Evolutionary conservation across 2,113 vertebrate genomes (phyloP), one percentile per base, ranked within the genome.

Genomic region (Channa argus): DNA sequence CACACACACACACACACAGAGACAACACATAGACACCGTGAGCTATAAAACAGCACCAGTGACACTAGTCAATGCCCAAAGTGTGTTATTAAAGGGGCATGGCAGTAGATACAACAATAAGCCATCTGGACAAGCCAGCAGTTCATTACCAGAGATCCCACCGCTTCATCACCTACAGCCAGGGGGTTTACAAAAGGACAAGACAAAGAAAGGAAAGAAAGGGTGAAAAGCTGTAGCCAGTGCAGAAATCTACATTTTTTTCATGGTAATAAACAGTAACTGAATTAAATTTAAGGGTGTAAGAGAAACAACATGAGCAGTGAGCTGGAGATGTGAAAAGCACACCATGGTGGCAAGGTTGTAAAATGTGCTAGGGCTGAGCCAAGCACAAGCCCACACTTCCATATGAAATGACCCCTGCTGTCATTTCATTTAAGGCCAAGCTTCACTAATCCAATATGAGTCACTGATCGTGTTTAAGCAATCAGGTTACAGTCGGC

Each of bases 61-160:
- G 80, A 88, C 64, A 72, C 73, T 64, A 67, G 79, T 44, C 76
- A 63, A 62, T 59, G 79, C 56, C 52, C 51, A 62, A 45, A 79
- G 73, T 80, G 81, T 90, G 74, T 86, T 82, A 87, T 89, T 91
- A 91, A 87, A 90, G 79, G 81, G 83, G 83, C 69, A 70, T 77
- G 71, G 59, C 77, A 37, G 70, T 59, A 36, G 77, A 72, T 65
- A 37, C 63, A 90, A 90, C 88, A 89, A 91, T 86, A 82, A 86
- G 85, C 86, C 90, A 90, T 91, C 90, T 91, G 90, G 87, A 82
- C 58, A 67, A 33, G 38, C 72, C 76, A 39, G 82, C 80, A 80
- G 72, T 85, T 86, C 67, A 82, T 79, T 81, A 82, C 50, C 60
- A 79, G 52, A 49, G n/a, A 83, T 60, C 67, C 62, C 61, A 75